phyloP scores from a whole-genome alignment of 2,888 invertebrate genomes.

The Andrena camellia region DNA sequence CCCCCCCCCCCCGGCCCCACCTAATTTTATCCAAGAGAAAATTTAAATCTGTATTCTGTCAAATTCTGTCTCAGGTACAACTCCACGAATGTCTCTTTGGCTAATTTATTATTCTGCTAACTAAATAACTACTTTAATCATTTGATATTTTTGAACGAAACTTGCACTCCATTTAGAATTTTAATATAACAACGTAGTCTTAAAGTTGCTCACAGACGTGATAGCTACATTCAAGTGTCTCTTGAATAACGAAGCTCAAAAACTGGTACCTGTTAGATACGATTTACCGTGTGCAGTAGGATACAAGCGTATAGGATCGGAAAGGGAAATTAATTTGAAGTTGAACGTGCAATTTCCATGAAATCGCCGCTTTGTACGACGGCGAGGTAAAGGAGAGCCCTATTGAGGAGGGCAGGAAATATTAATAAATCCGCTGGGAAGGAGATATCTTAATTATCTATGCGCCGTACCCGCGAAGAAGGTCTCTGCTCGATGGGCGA shows the following conservation, averaged over 20 bases:
- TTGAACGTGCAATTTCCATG: conserved; percentile 27
- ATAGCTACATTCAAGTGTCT: background rate
- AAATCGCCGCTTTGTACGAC: conserved; percentile 32
- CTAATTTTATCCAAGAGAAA: no score
- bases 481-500: conserved; percentile 67
- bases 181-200: no score
- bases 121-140: no score
- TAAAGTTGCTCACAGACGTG: no score
- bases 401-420: conserved; percentile 55
- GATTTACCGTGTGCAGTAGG: background rate
- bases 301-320: conserved; percentile 10
- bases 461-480: conserved; percentile 52
- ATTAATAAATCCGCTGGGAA: conserved; percentile 65
- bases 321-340: conserved; percentile 36
- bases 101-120: no score
- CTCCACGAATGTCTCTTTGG: no score
- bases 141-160: no score
- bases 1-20: no score
- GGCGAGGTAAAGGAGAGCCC: conserved; percentile 7
- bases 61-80: no score
- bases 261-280: background rate
- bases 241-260: background rate
- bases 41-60: no score
- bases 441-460: conserved; percentile 76
- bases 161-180: no score